Percentiles rank a stretch among this genome's conserved stretches.
phyloP scores from a whole-genome alignment of 2,113 vertebrate genomes.

The Ahaetulla prasina region DNA sequence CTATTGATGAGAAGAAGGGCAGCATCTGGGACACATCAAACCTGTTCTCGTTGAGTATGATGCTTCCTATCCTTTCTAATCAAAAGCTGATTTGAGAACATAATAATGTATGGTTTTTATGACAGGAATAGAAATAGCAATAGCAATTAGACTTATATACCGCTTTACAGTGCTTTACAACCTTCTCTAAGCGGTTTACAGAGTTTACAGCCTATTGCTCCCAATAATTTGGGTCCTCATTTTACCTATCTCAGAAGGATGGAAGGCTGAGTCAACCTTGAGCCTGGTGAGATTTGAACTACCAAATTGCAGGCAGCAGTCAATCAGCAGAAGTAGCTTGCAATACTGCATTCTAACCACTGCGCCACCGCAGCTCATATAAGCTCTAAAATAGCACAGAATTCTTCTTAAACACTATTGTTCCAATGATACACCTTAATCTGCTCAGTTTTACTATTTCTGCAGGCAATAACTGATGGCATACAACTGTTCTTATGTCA shows the following conservation, averaged over 20 bases:
- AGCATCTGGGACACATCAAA: not conserved
- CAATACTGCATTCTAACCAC: no score
- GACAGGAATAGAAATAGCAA: not conserved
- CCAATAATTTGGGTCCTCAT: no score
- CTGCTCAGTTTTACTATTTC: not conserved
- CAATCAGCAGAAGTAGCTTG: no score
- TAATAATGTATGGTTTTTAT: not conserved
- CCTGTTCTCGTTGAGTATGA: not conserved
- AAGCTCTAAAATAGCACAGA: not conserved
- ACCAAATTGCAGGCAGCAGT: no score
- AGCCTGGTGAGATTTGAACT: no score
- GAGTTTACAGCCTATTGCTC: no score
- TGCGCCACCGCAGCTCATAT: no score
- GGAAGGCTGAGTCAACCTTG: no score
- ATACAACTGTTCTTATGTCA: not conserved
- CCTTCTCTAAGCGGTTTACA: no score
- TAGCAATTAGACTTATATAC: no score
- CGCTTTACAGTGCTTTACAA: no score
- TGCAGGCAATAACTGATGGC: not conserved
- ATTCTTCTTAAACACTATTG: not conserved
- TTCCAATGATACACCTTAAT: not conserved
- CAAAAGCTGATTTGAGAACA: not conserved
- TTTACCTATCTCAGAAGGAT: no score
- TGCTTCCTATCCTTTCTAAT: not conserved
- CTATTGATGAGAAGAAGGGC: not conserved